Base-by-base conservation (phyloP, 2,888 invertebrate species). In the Fissipunctia ypsillon region DNA sequence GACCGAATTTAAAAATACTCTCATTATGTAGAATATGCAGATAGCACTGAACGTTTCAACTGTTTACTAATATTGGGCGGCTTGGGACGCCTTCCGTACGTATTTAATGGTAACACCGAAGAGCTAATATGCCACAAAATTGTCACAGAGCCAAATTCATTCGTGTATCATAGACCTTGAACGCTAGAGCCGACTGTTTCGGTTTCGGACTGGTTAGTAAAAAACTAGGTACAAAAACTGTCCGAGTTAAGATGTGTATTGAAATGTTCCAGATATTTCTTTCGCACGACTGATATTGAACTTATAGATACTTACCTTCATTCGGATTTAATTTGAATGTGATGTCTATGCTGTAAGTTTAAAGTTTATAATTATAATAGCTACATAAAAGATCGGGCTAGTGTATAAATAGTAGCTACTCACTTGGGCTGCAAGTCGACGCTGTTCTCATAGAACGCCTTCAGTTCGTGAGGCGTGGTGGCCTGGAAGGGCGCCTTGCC, bases 401-500 rank as follows among this genome's bases (percentile, higher is more conserved):
- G 16, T 52, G 19, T 63, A 38, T 61, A 31, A 14, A 56, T 43
- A 57, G 12, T 38, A 50, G 35, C 56, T 78, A 96, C 97, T 96
- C 96, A 99, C 99, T 98, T 99, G 88, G 99, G 99, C 84, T 98
- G 97, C 87, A 99, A 96, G 95, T 98, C 98, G 71, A 97, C 97
- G 94, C 99, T 99, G 94, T 99, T 99, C 94, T 99, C 99, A 93
- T 99, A 99, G 95, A 98, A 99, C 87, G 98, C 98, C 95, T 99
- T 99, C 78, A 99, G 97, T 88, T 99, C 99, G 93, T 99, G 99
- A 22, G 99, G 99, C 28, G 99, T 99, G 90, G 98, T 98, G 61
- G 99, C 99, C 95, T 99, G 98, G 96, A 99, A 99, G 45, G 99
- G 99, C 54, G 99, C 99, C 95, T 99, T 99, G 80, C 99, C 99